Percentiles rank a stretch among this genome's conserved stretches.
phyloP scores from a whole-genome alignment of 2,113 vertebrate species.

The Entosphenus tridentatus region DNA sequence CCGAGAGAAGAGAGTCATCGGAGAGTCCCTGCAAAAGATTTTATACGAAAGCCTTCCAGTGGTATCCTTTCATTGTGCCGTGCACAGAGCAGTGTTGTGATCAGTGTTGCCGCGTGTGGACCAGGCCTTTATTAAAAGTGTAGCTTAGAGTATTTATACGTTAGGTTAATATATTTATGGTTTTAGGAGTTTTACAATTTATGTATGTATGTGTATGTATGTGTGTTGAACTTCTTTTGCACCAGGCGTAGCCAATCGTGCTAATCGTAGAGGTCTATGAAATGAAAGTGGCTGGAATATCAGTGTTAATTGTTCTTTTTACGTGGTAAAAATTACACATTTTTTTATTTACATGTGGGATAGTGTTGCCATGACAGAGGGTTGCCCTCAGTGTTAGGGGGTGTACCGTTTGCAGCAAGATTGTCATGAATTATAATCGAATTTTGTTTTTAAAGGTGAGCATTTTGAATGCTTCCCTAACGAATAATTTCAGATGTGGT shows the following conservation, averaged over 20 bases:
- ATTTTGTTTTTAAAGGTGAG: not conserved
- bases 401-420: too few relatives aligned
- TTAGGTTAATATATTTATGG: not conserved
- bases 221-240: too few relatives aligned
- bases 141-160: too few relatives aligned
- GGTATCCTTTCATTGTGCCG: slow-evolving; percentile 11
- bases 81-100: too few relatives aligned
- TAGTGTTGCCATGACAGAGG: not conserved
- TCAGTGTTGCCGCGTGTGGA: too few relatives aligned
- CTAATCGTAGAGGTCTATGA: too few relatives aligned
- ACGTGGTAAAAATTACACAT: not conserved
- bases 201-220: too few relatives aligned
- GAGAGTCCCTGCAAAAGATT: slow-evolving; percentile 13
- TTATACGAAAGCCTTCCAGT: slow-evolving; percentile 14
- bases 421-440: not conserved
- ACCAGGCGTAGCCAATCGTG: too few relatives aligned
- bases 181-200: not conserved
- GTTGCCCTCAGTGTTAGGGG: too few relatives aligned
- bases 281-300: too few relatives aligned
- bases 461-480: slow-evolving; percentile 6
- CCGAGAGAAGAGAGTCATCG: slow-evolving; percentile 9
- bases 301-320: too few relatives aligned
- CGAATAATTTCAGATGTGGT: slow-evolving; percentile 11
- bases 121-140: too few relatives aligned
- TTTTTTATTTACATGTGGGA: not conserved